A percentile compares a stretch with the other conserved stretches of the same genome.
Evolutionary conservation across 1,140 invertebrate species (phyloP).

Genomic region (Penaeus vannamei): DNA sequence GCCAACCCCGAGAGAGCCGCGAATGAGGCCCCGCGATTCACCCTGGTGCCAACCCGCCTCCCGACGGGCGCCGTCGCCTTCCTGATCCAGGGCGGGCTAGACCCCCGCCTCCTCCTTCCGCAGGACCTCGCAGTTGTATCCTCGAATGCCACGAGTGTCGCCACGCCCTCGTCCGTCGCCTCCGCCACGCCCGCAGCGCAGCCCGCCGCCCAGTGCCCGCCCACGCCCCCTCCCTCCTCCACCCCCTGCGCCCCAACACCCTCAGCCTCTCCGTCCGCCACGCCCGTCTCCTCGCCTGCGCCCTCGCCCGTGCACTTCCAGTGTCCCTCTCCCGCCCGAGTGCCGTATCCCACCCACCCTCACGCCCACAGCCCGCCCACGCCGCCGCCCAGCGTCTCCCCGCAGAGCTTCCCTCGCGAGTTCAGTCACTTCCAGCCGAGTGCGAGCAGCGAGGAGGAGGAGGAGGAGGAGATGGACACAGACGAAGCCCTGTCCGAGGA

Average conservation of each 20-base stretch:
- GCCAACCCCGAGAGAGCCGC: not conserved
- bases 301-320: not conserved
- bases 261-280: not conserved
- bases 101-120: not conserved
- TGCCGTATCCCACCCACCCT: not conserved
- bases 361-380: not conserved
- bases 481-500: conserved; percentile 4
- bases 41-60: conserved; percentile 44
- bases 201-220: not conserved
- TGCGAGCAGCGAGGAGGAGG: not conserved
- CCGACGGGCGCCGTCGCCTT: conserved; percentile 25
- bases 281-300: not conserved
- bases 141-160: not conserved
- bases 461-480: conserved; percentile 21
- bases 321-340: not conserved
- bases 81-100: conserved; percentile 35
- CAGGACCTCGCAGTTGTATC: too few species aligned
- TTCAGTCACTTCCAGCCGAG: not conserved
- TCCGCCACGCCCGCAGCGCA: not conserved
- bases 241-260: not conserved
- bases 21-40: not conserved
- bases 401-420: not conserved
- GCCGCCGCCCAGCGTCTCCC: not conserved
- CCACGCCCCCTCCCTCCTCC: not conserved
- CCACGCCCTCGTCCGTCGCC: not conserved